Conservation (phyloP, 2,797 vertebrate species). For the Peromyscus attwateri region DNA sequence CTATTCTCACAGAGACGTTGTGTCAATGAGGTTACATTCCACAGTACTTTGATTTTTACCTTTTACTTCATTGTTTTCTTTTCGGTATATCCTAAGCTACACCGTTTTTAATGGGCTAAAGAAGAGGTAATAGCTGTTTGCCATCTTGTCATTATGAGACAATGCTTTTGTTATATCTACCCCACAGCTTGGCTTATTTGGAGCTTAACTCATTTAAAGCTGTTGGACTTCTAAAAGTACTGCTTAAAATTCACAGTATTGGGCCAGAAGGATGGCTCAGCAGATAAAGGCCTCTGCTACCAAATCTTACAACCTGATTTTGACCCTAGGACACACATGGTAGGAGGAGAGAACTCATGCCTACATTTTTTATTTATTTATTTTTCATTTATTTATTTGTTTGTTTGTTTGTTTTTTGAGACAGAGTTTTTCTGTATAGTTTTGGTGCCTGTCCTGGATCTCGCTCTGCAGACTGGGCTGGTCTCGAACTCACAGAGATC, state of each 20-base stretch:
- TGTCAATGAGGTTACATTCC: conserved; percentile 17
- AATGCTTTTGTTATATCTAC: conserved; percentile 38
- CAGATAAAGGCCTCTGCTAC: neutral
- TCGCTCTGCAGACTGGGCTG: no score
- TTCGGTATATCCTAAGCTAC: neutral
- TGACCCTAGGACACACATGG: neutral
- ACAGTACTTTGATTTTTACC: neutral
- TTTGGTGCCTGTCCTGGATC: no score
- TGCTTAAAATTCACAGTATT: neutral
- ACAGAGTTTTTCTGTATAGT: no score
- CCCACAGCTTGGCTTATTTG: neutral
- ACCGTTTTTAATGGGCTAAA: conserved; percentile 34
- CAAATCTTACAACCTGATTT: neutral
- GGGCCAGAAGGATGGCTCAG: neutral
- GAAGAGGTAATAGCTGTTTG: conserved; percentile 36
- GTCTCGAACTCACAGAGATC: no score
- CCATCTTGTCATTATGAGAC: conserved; percentile 28
- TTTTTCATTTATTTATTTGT: no score
- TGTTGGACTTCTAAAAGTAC: conserved; percentile 31
- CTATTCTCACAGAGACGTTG: conserved; percentile 21
- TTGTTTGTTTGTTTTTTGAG: neutral
- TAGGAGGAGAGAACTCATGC: neutral
- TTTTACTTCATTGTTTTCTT: conserved; percentile 26
- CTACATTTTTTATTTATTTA: neutral
- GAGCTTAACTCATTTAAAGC: conserved; percentile 50